These are phyloP conservation scores for Drosophila anomalata DNA, from an alignment of 2,888 invertebrate species.

Conservation along the genomic window DNA sequence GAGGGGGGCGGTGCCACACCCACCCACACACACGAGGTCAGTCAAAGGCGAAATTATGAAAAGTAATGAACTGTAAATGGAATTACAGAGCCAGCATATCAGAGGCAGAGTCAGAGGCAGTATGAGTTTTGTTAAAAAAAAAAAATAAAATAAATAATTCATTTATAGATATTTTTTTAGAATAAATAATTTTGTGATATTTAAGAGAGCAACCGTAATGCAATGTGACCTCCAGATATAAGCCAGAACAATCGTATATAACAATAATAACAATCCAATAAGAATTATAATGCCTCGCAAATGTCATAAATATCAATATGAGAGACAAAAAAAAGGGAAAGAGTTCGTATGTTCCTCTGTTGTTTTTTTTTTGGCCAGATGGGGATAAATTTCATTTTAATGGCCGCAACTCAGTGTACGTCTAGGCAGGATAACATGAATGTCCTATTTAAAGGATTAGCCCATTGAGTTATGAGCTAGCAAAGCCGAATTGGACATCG, in stretches of 20 bases:
- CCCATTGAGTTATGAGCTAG: conserved; percentile 79
- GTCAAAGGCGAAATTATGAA: conserved; percentile 62
- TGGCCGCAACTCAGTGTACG: conserved; percentile 61
- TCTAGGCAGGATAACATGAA: conserved; percentile 80
- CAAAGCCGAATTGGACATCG: conserved; percentile 36
- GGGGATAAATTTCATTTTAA: conserved; percentile 81
- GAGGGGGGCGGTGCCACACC: background rate
- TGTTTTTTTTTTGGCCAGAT: conserved; percentile 32
- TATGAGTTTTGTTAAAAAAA: background rate
- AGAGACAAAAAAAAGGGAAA: conserved; percentile 48
- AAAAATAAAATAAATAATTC: conserved; percentile 23
- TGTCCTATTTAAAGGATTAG: conserved; percentile 84
- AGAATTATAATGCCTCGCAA: conserved; percentile 75
- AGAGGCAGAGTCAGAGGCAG: conserved; percentile 1
- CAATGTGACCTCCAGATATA: background rate
- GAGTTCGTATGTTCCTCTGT: conserved; percentile 27
- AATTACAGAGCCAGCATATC: conserved; percentile 43
- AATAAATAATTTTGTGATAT: background rate
- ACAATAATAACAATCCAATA: conserved; percentile 70
- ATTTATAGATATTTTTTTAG: conserved; percentile 10
- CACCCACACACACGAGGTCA: conserved; percentile 13
- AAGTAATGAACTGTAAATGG: conserved; percentile 72
- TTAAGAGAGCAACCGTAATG: background rate
- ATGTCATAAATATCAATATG: conserved; percentile 78
- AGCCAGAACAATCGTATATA: conserved; percentile 24